These are phyloP conservation scores for Papilio polyxenes DNA, from an alignment of 1,140 invertebrate genomes.

Conservation along the genomic window DNA sequence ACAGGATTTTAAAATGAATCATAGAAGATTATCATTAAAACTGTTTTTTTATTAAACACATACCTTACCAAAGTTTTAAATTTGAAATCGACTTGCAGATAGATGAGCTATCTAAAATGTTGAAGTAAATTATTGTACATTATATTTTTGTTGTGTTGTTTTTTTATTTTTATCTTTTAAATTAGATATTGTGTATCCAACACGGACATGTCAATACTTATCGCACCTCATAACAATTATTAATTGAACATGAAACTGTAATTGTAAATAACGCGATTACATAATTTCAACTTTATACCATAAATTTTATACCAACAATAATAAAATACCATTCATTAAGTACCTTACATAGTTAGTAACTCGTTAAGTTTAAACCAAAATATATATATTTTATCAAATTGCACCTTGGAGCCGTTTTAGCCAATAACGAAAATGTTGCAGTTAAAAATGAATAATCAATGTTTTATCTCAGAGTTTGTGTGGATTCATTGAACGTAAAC, in stretches of 20 bases:
- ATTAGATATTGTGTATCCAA: neutral
- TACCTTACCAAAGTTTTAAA: neutral
- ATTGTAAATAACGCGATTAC: neutral
- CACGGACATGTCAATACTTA: neutral
- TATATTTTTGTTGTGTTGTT: neutral
- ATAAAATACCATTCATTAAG: neutral
- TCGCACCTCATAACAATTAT: neutral
- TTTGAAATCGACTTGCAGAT: neutral
- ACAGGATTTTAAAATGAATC: conserved; percentile 2
- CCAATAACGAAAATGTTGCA: conserved; percentile 52
- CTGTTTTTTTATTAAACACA: neutral
- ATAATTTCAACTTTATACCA: neutral
- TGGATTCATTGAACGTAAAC: conserved; percentile 68
- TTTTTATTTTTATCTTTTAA: neutral
- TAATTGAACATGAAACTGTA: neutral
- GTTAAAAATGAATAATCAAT: conserved; percentile 70
- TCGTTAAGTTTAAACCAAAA: neutral
- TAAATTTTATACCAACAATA: neutral
- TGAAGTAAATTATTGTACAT: neutral
- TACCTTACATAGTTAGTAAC: neutral
- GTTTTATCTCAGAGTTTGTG: conserved; percentile 57
- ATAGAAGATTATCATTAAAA: neutral
- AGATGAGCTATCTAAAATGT: neutral
- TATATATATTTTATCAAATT: conserved; percentile 27
- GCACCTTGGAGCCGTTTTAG: conserved; percentile 37